Conservation (phyloP, 1,140 invertebrate species). For the Anadara kagoshimensis region DNA sequence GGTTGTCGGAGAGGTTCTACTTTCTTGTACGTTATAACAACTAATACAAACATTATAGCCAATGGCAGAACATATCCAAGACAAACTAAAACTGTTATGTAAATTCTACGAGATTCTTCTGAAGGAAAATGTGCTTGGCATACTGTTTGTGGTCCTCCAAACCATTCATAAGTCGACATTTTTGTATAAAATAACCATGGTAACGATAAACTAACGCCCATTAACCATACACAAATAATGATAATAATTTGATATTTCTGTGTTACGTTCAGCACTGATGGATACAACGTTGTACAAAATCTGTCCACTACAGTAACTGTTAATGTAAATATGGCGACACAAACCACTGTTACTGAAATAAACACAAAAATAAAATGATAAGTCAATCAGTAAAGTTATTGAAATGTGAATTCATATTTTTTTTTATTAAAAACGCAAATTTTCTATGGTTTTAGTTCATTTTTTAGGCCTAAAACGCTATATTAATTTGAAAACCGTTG, state of each 20-base stretch:
- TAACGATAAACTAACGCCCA: slow-evolving; percentile 10
- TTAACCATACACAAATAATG: slow-evolving; percentile 25
- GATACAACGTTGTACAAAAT: slow-evolving; percentile 19
- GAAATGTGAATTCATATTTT: no score
- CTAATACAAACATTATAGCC: slow-evolving; percentile 27
- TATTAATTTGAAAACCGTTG: no score
- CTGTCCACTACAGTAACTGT: slow-evolving; percentile 28
- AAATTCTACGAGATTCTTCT: slow-evolving; percentile 18
- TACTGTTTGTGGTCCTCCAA: slow-evolving; percentile 11
- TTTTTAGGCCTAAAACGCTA: no score
- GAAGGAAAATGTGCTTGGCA: slow-evolving; percentile 40
- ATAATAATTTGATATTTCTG: slow-evolving; percentile 25
- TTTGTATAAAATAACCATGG: slow-evolving; percentile 36
- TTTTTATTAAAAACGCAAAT: no score
- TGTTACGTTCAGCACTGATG: slow-evolving; percentile 20
- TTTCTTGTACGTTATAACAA: slow-evolving; percentile 9
- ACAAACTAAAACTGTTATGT: slow-evolving; percentile 16
- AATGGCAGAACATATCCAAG: slow-evolving; percentile 34
- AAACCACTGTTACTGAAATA: slow-evolving; percentile 34
- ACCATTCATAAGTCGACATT: slow-evolving; percentile 16
- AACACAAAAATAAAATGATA: background rate
- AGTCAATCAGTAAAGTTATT: background rate
- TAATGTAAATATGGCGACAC: slow-evolving; percentile 25
- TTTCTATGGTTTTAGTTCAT: no score
- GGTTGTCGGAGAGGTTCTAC: background rate